Base-by-base conservation (phyloP, 2,888 invertebrate species). In the Chymomyza caudatula region DNA sequence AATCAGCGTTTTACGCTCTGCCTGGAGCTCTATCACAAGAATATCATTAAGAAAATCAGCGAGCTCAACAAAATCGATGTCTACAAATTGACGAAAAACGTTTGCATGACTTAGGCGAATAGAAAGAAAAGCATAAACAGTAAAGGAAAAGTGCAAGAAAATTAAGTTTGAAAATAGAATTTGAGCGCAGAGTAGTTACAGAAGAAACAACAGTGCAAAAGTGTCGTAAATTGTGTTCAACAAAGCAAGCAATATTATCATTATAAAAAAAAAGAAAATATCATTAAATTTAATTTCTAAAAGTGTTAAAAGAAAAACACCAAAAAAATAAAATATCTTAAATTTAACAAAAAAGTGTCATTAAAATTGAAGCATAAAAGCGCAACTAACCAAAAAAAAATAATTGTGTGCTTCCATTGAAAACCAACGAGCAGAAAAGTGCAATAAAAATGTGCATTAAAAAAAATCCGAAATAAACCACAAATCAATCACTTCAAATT, bases 1-100 rank as follows among this genome's bases (percentile, higher is more conserved):
- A 86, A 78, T 60, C 76, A 73, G 57, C 88, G 87, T 29, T 17
- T 82, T 54, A 75, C 76, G 19, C 73, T 86, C 71, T 81, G 74
- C 58, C 68, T 87, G 63, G 78, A 87, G 75, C 76, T 79, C 19
- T 86, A 87, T 63, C 85, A 86, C 66, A 87, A 87, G 65, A 87
- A 87, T 70, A 77, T 86, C 63, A 74, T 86, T 54, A 87, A 86
- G 62, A 85, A 87, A 65, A 25, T 69, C 15, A 49, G 55, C 70
- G 68, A 73, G 53, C 62, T 74, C 29, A 78, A 73, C 8, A 71
- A 78, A 51, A 71, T 69, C 63, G 69, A 74, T 37, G 73, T 81
- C 8, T 76, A 76, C 60, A 75, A 77, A 62, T 77, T 77, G 54
- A 77, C 67, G 61, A 83, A 81, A 71, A 73, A 77, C 71, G 68